Conservation (phyloP, 2,888 invertebrate species). For the Meteorus colon region DNA sequence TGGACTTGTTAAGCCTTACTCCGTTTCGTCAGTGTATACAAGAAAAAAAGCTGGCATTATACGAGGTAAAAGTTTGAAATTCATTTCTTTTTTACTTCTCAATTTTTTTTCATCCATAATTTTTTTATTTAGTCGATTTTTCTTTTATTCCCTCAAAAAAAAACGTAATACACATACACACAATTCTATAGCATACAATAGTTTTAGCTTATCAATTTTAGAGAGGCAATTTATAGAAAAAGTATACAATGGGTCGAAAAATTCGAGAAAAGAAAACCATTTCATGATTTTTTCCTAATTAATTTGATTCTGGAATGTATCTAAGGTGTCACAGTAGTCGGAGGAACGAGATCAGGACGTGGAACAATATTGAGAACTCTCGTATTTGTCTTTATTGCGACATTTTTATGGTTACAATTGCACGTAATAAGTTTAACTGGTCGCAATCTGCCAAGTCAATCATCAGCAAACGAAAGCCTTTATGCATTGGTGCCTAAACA, state of each 20-base stretch:
- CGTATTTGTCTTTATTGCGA: constrained; percentile 75
- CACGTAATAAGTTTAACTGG: constrained; percentile 76
- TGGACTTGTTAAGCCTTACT: constrained; percentile 56
- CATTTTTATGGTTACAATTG: constrained; percentile 79
- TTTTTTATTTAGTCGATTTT: constrained; percentile 14
- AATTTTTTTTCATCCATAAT: background rate
- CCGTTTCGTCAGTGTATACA: constrained; percentile 55
- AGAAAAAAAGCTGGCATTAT: constrained; percentile 55
- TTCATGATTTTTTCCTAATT: background rate
- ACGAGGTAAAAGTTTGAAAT: constrained; percentile 50
- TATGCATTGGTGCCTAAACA: constrained; percentile 87
- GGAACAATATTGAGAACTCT: constrained; percentile 72
- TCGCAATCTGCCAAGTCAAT: constrained; percentile 68
- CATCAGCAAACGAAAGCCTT: constrained; percentile 83
- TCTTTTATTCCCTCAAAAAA: background rate
- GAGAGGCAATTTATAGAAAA: too few relatives aligned
- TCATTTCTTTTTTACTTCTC: constrained; percentile 16
- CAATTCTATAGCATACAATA: background rate
- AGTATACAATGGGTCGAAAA: too few relatives aligned
- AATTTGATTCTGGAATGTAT: constrained; percentile 34
- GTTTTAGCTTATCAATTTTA: too few relatives aligned
- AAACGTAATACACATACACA: background rate
- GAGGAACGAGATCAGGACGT: constrained; percentile 65
- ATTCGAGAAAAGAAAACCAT: background rate
- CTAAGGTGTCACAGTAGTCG: constrained; percentile 58